Base-by-base conservation (phyloP, 2,888 invertebrate species). In the Tenthredo notha region DNA sequence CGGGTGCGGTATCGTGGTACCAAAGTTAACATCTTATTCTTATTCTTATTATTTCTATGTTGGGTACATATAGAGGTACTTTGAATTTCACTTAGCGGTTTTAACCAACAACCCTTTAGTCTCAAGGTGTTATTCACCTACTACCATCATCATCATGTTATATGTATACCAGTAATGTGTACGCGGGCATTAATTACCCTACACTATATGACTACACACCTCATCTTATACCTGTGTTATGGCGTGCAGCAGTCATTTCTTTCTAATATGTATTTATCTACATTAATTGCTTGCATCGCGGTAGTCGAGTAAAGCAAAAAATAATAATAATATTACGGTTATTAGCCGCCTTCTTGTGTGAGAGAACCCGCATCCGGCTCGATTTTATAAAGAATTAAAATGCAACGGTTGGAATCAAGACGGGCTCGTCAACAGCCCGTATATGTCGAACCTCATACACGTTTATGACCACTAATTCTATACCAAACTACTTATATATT, bases 111-210 rank as follows among this genome's bases (percentile, higher is more conserved):
- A 47, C 47, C 47, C 47, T 47, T 15, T 47, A 47, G 47, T 47
- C 3, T 47, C 47, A 12, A 47, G 47, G 15, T 47, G 47, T 47
- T 12, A 47, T 47, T 47, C 47, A 47, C 15, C 12, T 47, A 47
- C 47, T 12, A 47, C 12, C 4, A 0, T 0, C 10, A 43, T 9
- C 10, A n/a, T n/a, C n/a, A n/a, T n/a, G n/a, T n/a, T 33, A 33
- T 33, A 33, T 2, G 2, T 33, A 33, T 47, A 47, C n/a, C n/a
- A n/a, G n/a, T n/a, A n/a, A n/a, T 12, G 47, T 47, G 3, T 50
- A 78, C 29, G 54, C 33, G 33, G 78, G 54, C 78, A 58, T 80
- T 80, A 80, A 80, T 80, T 80, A 61, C 61, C 21, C 40, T 29
- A 7, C n/a, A n/a, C n/a, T 7, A 7, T n/a, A 18, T 50, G 54